These are phyloP conservation scores for Eleginops maclovinus DNA, from an alignment of 2,113 vertebrate species.

Conservation along the genomic window DNA sequence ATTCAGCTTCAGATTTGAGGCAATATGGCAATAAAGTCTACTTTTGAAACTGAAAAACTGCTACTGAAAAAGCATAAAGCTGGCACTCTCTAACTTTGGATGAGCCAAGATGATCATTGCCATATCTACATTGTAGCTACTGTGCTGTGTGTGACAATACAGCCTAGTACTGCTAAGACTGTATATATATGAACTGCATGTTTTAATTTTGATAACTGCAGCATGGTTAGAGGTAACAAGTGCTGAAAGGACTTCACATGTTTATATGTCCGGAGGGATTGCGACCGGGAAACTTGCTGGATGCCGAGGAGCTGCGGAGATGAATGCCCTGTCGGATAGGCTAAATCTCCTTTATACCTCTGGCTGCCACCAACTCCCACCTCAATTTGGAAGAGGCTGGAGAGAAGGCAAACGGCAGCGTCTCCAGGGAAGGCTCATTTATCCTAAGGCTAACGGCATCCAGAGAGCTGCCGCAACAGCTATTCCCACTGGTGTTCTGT, in stretches of 20 bases:
- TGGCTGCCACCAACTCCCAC: constrained; percentile 75
- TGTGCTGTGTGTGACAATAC: no score
- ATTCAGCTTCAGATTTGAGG: not conserved
- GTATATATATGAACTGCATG: no score
- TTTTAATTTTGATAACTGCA: no score
- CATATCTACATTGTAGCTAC: no score
- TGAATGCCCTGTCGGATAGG: constrained; percentile 71
- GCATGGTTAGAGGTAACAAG: not conserved
- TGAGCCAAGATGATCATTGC: no score
- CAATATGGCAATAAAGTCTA: not conserved
- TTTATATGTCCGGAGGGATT: constrained; percentile 53
- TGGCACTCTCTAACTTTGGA: no score
- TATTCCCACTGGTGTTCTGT: constrained; percentile 19
- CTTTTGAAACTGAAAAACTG: no score
- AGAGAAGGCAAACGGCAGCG: constrained; percentile 57
- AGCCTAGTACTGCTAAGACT: no score
- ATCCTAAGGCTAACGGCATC: constrained; percentile 65
- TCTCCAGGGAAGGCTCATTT: constrained; percentile 69
- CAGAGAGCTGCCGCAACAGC: constrained; percentile 20
- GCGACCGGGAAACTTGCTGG: constrained; percentile 22
- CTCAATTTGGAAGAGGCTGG: constrained; percentile 79
- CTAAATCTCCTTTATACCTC: constrained; percentile 77
- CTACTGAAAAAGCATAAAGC: no score
- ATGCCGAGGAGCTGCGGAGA: constrained; percentile 61
- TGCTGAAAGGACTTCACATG: constrained; percentile 45